Evolutionary conservation across 1,140 invertebrate genomes (phyloP).

Genomic region (Drosophila arawakana): DNA sequence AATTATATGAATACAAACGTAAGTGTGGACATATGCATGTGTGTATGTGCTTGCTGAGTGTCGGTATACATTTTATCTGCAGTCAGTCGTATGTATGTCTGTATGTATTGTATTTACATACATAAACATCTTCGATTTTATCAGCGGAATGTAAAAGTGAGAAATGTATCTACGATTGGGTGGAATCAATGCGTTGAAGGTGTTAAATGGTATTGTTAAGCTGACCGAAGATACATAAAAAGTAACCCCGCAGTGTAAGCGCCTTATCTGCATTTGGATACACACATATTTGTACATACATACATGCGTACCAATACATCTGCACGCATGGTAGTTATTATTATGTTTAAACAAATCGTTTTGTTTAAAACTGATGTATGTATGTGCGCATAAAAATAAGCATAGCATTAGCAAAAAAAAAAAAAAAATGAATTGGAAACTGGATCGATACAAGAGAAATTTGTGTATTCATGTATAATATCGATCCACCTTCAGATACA

Average conservation of each 20-base stretch:
- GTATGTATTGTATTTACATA: not conserved
- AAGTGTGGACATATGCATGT: not conserved
- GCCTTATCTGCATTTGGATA: constrained; percentile 1
- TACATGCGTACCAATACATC: not conserved
- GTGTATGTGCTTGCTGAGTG: not conserved
- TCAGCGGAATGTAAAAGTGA: not conserved
- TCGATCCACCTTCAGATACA: constrained; percentile 19
- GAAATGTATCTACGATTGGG: constrained; percentile 8
- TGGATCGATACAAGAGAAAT: constrained; percentile 14
- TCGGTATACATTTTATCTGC: not conserved
- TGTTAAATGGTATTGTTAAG: not conserved
- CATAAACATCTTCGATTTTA: constrained; percentile 9
- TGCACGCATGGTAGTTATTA: not conserved
- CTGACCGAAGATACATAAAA: constrained; percentile 1
- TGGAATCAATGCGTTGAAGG: not conserved
- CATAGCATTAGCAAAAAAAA: not conserved
- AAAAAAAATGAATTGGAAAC: not conserved
- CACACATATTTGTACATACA: not conserved
- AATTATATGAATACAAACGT: not conserved
- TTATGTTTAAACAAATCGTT: constrained; percentile 1
- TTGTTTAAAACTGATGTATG: not conserved
- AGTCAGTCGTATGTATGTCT: too few species aligned
- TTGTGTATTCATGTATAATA: constrained; percentile 4
- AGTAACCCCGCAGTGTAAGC: constrained; percentile 2
- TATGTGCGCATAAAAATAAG: not conserved